phyloP scores from a whole-genome alignment of 1,140 invertebrate species.

The Tetranychus urticae region DNA sequence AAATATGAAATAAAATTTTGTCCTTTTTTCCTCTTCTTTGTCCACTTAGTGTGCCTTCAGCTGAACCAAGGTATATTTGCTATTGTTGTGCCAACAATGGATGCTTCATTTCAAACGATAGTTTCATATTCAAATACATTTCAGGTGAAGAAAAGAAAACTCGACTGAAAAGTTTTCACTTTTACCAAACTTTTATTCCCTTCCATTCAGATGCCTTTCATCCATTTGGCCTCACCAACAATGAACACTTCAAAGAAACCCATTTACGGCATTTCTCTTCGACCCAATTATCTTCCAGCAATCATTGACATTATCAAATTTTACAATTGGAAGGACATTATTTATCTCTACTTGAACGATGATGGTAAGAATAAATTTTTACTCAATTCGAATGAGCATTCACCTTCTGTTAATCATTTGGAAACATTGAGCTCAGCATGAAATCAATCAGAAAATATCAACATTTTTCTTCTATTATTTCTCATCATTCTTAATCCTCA shows the following conservation, averaged over 20 bases:
- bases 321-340: slow-evolving; percentile 58
- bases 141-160: slow-evolving; percentile 23
- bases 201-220: slow-evolving; percentile 43
- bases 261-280: slow-evolving; percentile 65
- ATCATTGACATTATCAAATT: slow-evolving; percentile 40
- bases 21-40: not conserved
- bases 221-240: slow-evolving; percentile 76
- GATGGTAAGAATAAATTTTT: not conserved
- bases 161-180: not conserved
- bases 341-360: slow-evolving; percentile 19
- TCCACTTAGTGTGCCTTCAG: slow-evolving; percentile 10
- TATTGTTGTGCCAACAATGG: slow-evolving; percentile 68
- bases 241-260: slow-evolving; percentile 33
- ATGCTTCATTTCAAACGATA: slow-evolving; percentile 76
- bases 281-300: slow-evolving; percentile 73
- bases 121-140: slow-evolving; percentile 88
- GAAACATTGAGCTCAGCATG: not conserved
- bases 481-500: not conserved
- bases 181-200: not conserved
- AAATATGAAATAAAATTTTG: too few species aligned
- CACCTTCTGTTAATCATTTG: not conserved
- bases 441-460: not conserved
- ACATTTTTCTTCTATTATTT: not conserved
- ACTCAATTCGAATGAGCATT: not conserved
- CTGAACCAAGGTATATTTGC: slow-evolving; percentile 43